Conservation (phyloP, 1,140 invertebrate genomes). For the Camponotus pennsylvanicus region DNA sequence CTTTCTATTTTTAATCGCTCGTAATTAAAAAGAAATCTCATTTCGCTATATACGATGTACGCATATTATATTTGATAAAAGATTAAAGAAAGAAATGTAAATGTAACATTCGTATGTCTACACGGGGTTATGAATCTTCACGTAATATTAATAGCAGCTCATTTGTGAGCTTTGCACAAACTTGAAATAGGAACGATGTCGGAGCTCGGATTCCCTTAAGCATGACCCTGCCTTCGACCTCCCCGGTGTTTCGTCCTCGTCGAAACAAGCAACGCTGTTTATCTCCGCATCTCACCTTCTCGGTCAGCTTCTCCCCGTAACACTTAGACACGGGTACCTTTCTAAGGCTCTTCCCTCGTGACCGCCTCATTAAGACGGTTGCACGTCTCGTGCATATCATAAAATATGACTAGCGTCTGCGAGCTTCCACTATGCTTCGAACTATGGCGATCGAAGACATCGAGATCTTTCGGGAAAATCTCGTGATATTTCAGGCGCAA, state of each 20-base stretch:
- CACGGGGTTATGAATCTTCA: constrained; percentile 35
- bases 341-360: constrained; percentile 47
- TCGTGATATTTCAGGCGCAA: background rate
- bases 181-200: constrained; percentile 42
- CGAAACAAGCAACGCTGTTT: constrained; percentile 69
- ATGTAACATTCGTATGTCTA: constrained; percentile 26
- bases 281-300: constrained; percentile 69
- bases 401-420: constrained; percentile 38
- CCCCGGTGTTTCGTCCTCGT: constrained; percentile 24
- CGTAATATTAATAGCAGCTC: constrained; percentile 69
- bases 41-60: no score
- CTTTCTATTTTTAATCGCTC: background rate
- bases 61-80: background rate
- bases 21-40: background rate
- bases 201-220: constrained; percentile 61
- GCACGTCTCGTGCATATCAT: constrained; percentile 15
- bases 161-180: constrained; percentile 63
- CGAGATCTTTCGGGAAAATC: background rate
- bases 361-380: constrained; percentile 66
- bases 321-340: constrained; percentile 20
- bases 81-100: constrained; percentile 45
- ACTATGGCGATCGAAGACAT: background rate
- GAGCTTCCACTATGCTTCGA: background rate
- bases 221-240: constrained; percentile 18
- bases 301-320: constrained; percentile 5